Percentiles rank a stretch among this genome's conserved stretches.
Evolutionary conservation across 2,888 invertebrate species (phyloP).

Genomic region (Dastarcus helophoroides): DNA sequence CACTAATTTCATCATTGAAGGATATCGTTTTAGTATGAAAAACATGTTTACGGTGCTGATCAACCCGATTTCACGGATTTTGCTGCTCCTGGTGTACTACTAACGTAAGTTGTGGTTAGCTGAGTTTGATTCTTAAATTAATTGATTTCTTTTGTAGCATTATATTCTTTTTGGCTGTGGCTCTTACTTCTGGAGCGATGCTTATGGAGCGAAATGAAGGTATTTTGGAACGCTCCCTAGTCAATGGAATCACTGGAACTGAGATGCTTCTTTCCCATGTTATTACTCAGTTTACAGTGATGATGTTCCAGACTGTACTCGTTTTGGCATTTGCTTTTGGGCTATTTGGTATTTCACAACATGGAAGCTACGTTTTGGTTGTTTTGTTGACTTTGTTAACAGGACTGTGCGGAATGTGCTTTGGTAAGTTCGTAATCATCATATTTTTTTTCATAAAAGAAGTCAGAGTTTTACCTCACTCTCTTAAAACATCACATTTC

Average conservation of each 20-base stretch:
- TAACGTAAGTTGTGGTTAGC: constrained; percentile 52
- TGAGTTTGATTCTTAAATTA: no score
- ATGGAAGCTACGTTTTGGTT: constrained; percentile 65
- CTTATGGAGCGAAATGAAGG: constrained; percentile 82
- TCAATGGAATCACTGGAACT: constrained; percentile 68
- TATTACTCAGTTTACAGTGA: constrained; percentile 75
- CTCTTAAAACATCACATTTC: no score
- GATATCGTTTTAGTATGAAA: constrained; percentile 47
- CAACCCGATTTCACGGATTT: constrained; percentile 86
- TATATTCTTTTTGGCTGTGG: constrained; percentile 88
- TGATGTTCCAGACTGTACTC: constrained; percentile 70
- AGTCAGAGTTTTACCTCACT: background rate
- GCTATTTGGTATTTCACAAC: constrained; percentile 64
- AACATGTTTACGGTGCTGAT: constrained; percentile 62
- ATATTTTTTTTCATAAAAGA: no score
- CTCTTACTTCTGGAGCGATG: constrained; percentile 83
- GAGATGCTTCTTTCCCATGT: constrained; percentile 85
- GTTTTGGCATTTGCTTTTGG: constrained; percentile 70
- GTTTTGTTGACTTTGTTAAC: constrained; percentile 65
- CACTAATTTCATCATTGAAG: background rate
- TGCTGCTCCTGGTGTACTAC: constrained; percentile 84
- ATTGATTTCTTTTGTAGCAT: constrained; percentile 66
- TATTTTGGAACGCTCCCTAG: constrained; percentile 77
- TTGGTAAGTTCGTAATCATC: constrained; percentile 55
- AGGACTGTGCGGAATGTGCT: constrained; percentile 89